These are phyloP conservation scores for Osmerus eperlanus DNA, from an alignment of 2,113 vertebrate genomes.

Conservation along the genomic window DNA sequence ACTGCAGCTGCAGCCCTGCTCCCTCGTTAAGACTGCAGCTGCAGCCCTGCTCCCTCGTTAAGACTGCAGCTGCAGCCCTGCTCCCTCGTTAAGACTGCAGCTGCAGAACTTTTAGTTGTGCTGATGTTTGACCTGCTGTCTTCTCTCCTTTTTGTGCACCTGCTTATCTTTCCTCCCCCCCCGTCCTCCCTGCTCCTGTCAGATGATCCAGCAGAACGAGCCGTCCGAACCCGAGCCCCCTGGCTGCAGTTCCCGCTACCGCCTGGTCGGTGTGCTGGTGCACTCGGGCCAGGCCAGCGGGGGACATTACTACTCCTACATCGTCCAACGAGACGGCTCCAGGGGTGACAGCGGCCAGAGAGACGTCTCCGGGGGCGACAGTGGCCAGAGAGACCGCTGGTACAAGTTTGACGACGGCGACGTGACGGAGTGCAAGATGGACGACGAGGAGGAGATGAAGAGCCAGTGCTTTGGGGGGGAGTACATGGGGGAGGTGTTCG, in stretches of 20 bases:
- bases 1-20: neutral
- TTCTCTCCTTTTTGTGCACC: neutral
- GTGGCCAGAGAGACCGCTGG: slow-evolving; percentile 86
- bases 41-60: neutral
- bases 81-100: neutral
- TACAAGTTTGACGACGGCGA: slow-evolving; percentile 91
- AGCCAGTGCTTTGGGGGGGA: slow-evolving; percentile 91
- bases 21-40: neutral
- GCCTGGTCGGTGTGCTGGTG: slow-evolving; percentile 86
- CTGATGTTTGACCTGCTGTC: neutral
- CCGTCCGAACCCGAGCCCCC: slow-evolving; percentile 77
- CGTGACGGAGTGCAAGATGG: slow-evolving; percentile 92
- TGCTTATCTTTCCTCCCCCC: neutral
- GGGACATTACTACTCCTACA: slow-evolving; percentile 89
- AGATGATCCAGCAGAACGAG: slow-evolving; percentile 81
- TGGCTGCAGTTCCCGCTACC: slow-evolving; percentile 81
- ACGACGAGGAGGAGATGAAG: slow-evolving; percentile 92
- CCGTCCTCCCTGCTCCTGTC: neutral
- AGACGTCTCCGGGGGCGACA: slow-evolving; percentile 70
- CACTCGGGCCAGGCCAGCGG: slow-evolving; percentile 90
- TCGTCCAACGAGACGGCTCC: slow-evolving; percentile 71
- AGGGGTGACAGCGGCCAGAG: slow-evolving; percentile 75
- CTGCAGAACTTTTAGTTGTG: neutral
- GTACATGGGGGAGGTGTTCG: slow-evolving; percentile 91
- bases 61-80: neutral